Base-by-base conservation (phyloP, 2,113 vertebrate genomes). In the Grammomys surdaster region DNA sequence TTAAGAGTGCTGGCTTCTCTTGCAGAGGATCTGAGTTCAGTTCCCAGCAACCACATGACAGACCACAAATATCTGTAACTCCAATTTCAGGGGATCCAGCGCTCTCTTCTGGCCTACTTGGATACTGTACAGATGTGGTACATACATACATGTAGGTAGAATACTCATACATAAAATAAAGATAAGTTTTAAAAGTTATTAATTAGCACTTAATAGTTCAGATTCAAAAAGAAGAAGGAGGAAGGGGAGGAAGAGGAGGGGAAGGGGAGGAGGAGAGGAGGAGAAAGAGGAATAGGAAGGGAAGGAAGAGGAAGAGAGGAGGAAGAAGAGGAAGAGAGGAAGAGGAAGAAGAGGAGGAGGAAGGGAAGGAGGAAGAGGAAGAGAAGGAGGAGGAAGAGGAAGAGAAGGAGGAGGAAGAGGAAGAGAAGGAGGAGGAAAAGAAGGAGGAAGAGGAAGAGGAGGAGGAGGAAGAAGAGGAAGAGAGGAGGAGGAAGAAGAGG, bases 281-380 rank as follows among this genome's bases (percentile, higher is more conserved):
- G 1, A 8, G 1, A 8, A 11, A 5, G 0, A 43, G 24, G 0
- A 73, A 1, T n/a, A 40, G n/a, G 70, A 73, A 3, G 5, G 40
- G 19, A 16, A 40, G 7, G 36, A 72, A 7, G 36, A 20, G 7
- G 33, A 70, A 3, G n/a, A 73, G 1, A 10, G 3, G 33, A 36
- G 6, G 5, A 36, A 5, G 33, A 36, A 16, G 67, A 10, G 4
- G 11, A 33, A 11, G 4, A 13, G 11, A 24, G 8, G 33, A 36
- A 1, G 4, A 36, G 13, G 33, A 36, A 16, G 67, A 10, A 5
- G 11, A 33, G 11, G 4, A 13, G 11, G 67, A 28, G 7, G 63
- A 65, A 8, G 7, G 9, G 26, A 65, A 40, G 1, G 24, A 67
- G 10, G 65, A 67, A 3, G 65, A 31, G 12, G 65, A 33, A 13